Percentiles rank a stretch among this genome's conserved stretches.
These are phyloP conservation scores for Melitaea cinxia DNA, from an alignment of 1,140 invertebrate species.

Conservation along the genomic window DNA sequence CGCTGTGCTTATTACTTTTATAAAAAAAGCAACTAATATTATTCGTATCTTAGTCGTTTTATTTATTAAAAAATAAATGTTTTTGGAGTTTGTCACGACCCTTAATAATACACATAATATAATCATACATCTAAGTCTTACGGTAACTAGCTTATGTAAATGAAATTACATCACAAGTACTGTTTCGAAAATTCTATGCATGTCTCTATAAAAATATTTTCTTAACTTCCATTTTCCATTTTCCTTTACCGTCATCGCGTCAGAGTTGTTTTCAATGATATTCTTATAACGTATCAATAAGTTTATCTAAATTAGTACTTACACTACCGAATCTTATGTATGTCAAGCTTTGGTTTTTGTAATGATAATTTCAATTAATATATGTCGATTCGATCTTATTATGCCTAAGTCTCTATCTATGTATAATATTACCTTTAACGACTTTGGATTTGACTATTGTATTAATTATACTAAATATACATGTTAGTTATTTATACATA, in stretches of 20 bases:
- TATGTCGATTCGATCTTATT: background rate
- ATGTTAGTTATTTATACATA: background rate
- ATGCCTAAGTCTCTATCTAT: background rate
- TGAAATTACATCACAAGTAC: constrained; percentile 23
- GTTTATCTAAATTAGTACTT: background rate
- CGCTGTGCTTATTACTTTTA: constrained; percentile 31
- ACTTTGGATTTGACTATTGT: background rate
- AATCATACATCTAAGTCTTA: background rate
- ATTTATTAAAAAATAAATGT: background rate
- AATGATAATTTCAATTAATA: background rate
- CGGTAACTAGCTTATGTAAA: constrained; percentile 18
- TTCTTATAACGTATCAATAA: constrained; percentile 1
- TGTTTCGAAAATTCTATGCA: constrained; percentile 7
- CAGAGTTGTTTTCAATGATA: background rate
- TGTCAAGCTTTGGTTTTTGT: constrained; percentile 7
- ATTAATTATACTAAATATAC: background rate
- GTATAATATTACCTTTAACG: constrained; percentile 1
- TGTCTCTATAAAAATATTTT: constrained; percentile 22
- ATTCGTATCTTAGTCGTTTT: constrained; percentile 2
- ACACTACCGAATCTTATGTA: background rate
- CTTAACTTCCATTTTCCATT: constrained; percentile 14
- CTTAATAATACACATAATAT: background rate
- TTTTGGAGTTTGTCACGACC: background rate
- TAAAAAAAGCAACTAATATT: constrained; percentile 18
- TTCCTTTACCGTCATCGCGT: background rate